phyloP scores from a whole-genome alignment of 2,888 invertebrate species.

The Rhyacophila evoluta region DNA sequence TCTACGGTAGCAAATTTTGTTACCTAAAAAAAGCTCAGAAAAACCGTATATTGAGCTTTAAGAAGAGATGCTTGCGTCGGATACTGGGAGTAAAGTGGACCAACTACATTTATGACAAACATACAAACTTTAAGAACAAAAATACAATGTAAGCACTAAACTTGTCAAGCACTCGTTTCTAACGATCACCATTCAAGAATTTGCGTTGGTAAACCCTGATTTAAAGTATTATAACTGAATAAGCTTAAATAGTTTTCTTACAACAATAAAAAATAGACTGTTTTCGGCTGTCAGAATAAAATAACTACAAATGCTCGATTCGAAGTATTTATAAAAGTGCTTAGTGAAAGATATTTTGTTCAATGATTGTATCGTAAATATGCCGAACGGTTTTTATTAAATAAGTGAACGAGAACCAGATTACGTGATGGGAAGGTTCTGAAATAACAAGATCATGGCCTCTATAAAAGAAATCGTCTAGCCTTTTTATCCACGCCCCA shows the following conservation, averaged over 20 bases:
- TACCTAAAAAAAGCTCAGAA: no score
- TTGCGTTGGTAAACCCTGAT: no score
- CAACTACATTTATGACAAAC: no score
- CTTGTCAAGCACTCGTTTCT: no score
- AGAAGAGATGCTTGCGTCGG: no score
- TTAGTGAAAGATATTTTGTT: background rate
- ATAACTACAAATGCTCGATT: background rate
- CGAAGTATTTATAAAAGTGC: background rate
- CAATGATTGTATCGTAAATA: background rate
- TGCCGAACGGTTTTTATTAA: background rate
- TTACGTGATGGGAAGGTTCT: background rate
- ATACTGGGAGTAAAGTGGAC: no score
- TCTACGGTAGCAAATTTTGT: no score
- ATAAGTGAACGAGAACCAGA: background rate
- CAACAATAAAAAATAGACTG: background rate
- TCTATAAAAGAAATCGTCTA: background rate
- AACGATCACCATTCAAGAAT: no score
- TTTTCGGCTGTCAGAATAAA: background rate
- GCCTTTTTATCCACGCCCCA: slow-evolving; percentile 7
- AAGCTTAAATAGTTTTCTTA: background rate
- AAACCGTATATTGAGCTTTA: no score
- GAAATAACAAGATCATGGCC: slow-evolving; percentile 5
- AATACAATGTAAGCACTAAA: no score
- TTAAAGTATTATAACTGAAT: no score
- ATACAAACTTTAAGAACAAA: no score